Percentiles rank a stretch among this genome's conserved stretches.
These are phyloP conservation scores for Hemitrygon akajei DNA, from an alignment of 2,797 vertebrate genomes.

Conservation along the genomic window DNA sequence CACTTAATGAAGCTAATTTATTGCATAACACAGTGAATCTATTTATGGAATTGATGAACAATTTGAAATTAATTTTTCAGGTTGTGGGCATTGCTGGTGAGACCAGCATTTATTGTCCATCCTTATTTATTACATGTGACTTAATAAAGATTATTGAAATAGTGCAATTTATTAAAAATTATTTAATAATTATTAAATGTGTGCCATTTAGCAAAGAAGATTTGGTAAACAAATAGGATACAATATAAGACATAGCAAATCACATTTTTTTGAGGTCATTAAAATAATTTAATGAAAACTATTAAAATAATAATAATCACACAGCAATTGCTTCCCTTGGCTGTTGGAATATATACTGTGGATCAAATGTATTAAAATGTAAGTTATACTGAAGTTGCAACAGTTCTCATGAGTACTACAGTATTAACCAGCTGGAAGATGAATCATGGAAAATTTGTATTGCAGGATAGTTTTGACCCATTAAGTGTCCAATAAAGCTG, in stretches of 20 bases:
- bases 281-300: neutral
- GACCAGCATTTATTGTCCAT: too few relatives aligned
- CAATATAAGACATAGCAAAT: too few relatives aligned
- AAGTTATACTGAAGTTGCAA: neutral
- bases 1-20: neutral
- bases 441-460: neutral
- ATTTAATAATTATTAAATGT: neutral
- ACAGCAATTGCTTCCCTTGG: neutral
- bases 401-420: neutral
- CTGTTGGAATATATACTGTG: neutral
- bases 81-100: too few relatives aligned
- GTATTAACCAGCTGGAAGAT: constrained; percentile 25
- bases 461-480: neutral
- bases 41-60: too few relatives aligned
- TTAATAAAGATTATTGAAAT: neutral
- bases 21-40: neutral
- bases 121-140: neutral
- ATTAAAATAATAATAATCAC: neutral
- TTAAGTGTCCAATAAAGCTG: constrained; percentile 31
- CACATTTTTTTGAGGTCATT: neutral
- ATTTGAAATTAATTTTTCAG: too few relatives aligned
- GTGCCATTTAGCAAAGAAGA: neutral
- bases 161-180: neutral
- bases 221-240: too few relatives aligned
- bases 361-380: constrained; percentile 19